Conservation (phyloP, 2,113 vertebrate genomes). For the Brachypteracias leptosomus region DNA sequence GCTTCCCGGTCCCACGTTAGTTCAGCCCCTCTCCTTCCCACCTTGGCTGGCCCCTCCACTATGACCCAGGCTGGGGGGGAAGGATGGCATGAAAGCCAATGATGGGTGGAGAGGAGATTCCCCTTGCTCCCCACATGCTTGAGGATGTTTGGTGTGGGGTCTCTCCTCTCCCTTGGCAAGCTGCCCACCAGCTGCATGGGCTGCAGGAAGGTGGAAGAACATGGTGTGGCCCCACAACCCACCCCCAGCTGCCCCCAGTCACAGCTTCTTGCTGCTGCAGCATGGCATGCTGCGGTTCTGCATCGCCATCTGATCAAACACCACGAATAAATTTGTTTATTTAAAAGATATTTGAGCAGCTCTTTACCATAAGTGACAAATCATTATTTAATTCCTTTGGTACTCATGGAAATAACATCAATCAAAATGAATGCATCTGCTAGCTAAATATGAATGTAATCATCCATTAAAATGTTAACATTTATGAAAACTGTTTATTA, state of each 20-base stretch:
- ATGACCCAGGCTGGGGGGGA: background rate
- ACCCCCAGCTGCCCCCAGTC: rapidly evolving
- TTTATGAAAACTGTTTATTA: slow-evolving; percentile 63
- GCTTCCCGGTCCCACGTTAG: rapidly evolving
- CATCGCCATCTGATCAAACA: background rate
- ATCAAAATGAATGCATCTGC: slow-evolving; percentile 60
- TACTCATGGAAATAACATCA: slow-evolving; percentile 56
- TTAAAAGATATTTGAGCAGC: slow-evolving; percentile 40
- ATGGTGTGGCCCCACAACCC: rapidly evolving
- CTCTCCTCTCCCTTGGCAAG: rapidly evolving
- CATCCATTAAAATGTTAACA: slow-evolving; percentile 66
- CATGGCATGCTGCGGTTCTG: rapidly evolving
- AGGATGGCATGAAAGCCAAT: rapidly evolving
- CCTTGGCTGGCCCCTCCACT: background rate
- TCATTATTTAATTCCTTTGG: slow-evolving; percentile 62
- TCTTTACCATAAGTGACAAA: slow-evolving; percentile 51
- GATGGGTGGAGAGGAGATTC: background rate
- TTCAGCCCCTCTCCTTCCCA: background rate
- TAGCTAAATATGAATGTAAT: slow-evolving; percentile 60
- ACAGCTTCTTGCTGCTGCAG: rapidly evolving
- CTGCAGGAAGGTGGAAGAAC: background rate
- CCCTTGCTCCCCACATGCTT: rapidly evolving
- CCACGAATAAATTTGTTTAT: background rate
- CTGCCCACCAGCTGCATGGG: background rate
- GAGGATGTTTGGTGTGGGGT: rapidly evolving